These are phyloP conservation scores for Anolis apletophallus DNA, from an alignment of 2,797 vertebrate species.

Conservation along the genomic window DNA sequence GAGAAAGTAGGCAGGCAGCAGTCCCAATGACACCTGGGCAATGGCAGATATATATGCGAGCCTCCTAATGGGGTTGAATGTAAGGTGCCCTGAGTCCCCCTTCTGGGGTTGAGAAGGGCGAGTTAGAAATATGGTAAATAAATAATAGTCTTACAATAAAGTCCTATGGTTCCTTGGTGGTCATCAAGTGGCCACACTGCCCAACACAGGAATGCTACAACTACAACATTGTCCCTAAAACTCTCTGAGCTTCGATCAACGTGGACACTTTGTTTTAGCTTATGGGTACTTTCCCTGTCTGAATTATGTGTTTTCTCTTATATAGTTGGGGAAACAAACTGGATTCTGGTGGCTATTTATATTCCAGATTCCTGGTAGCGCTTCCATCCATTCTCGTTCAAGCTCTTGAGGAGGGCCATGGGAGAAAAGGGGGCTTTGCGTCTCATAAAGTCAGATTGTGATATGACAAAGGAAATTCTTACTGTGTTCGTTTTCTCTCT, in stretches of 20 bases:
- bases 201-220: neutral
- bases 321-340: neutral
- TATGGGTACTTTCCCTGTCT: neutral
- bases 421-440: too few species aligned
- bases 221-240: neutral
- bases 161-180: too few species aligned
- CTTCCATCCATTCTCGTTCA: neutral
- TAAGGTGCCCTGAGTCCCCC: too few species aligned
- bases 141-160: too few species aligned
- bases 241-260: neutral
- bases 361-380: neutral
- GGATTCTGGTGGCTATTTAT: neutral
- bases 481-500: neutral
- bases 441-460: neutral
- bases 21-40: too few species aligned
- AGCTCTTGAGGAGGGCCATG: neutral
- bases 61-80: too few species aligned
- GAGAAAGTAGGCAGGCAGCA: too few species aligned
- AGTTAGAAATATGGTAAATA: too few species aligned
- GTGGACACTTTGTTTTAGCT: neutral
- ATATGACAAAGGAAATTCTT: too few species aligned
- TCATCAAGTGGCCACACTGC: too few species aligned
- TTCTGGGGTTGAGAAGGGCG: too few species aligned
- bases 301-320: neutral
- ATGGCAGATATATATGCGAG: too few species aligned